Conservation (phyloP, 2,113 vertebrate genomes). For the Gadus macrocephalus region DNA sequence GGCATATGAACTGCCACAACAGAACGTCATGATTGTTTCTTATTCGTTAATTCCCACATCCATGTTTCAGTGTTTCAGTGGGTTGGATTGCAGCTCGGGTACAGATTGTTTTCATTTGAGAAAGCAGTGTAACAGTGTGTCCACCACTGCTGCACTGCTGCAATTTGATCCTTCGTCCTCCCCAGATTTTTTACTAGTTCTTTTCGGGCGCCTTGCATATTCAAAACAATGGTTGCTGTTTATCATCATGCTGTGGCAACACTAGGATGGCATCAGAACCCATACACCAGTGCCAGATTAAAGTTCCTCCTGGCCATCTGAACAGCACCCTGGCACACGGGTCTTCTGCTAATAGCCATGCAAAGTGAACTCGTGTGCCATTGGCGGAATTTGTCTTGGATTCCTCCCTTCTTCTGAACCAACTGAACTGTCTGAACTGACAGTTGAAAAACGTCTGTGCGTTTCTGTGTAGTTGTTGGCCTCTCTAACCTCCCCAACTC, state of each 20-base stretch:
- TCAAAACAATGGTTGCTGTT: conserved; percentile 61
- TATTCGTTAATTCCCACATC: too few species aligned
- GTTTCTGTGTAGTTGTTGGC: too few species aligned
- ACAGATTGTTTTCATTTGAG: conserved; percentile 18
- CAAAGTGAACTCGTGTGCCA: too few species aligned
- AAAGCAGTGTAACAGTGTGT: background rate
- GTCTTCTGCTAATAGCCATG: too few species aligned
- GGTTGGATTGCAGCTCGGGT: background rate
- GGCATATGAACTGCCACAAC: too few species aligned
- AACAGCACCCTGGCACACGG: conserved; percentile 18
- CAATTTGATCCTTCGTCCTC: conserved; percentile 39
- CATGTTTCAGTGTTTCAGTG: too few species aligned
- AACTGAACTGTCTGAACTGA: too few species aligned
- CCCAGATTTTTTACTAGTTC: conserved; percentile 38
- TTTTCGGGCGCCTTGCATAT: conserved; percentile 39
- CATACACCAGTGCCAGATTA: conserved; percentile 16
- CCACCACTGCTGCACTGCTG: conserved; percentile 9
- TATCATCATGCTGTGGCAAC: conserved; percentile 47
- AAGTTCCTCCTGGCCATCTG: conserved; percentile 38
- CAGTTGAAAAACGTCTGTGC: too few species aligned
- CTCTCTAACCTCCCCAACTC: too few species aligned
- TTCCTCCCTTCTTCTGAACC: too few species aligned
- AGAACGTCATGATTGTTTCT: too few species aligned
- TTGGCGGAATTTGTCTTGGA: too few species aligned
- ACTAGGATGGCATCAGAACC: conserved; percentile 27